These are phyloP conservation scores for Phenganax subtilis DNA, from an alignment of 92 coral and sea anemone genomes.

Conservation along the genomic window DNA sequence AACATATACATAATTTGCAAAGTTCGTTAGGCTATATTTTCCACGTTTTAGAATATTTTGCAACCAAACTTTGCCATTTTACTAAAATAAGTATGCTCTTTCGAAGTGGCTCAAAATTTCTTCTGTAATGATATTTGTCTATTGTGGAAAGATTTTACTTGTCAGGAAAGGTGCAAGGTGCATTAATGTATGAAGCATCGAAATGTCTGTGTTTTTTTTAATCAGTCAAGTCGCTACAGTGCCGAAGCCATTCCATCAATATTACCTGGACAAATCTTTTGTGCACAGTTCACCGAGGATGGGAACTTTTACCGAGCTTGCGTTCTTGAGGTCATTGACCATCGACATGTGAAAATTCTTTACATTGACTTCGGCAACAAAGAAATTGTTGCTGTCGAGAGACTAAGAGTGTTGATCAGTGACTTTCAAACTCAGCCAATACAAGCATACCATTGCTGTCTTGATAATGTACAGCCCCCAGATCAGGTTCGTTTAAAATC, in stretches of 20 bases:
- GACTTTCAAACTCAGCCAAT: conserved; percentile 68
- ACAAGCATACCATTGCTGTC: conserved; percentile 71
- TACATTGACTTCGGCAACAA: conserved; percentile 57
- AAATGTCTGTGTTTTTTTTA: not conserved
- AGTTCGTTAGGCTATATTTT: no score
- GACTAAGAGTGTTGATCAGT: conserved; percentile 59
- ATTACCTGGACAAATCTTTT: conserved; percentile 63
- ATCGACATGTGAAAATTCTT: no score
- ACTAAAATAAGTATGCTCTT: no score
- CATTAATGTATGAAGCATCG: no score
- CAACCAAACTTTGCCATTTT: no score
- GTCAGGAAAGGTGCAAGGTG: no score
- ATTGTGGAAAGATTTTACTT: no score
- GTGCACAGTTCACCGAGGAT: conserved; percentile 74
- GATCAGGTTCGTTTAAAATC: conserved; percentile 33
- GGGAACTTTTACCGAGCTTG: conserved; percentile 70
- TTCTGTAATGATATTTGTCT: no score
- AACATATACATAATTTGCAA: no score
- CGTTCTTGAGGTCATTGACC: conserved; percentile 46
- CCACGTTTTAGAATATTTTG: no score
- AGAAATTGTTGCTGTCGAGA: conserved; percentile 53
- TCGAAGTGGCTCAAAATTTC: no score
- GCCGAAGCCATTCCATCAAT: conserved; percentile 46
- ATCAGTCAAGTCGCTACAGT: conserved; percentile 28
- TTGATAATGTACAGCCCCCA: conserved; percentile 56